phyloP scores from a whole-genome alignment of 2,113 vertebrate genomes.

The Opisthocomus hoazin region DNA sequence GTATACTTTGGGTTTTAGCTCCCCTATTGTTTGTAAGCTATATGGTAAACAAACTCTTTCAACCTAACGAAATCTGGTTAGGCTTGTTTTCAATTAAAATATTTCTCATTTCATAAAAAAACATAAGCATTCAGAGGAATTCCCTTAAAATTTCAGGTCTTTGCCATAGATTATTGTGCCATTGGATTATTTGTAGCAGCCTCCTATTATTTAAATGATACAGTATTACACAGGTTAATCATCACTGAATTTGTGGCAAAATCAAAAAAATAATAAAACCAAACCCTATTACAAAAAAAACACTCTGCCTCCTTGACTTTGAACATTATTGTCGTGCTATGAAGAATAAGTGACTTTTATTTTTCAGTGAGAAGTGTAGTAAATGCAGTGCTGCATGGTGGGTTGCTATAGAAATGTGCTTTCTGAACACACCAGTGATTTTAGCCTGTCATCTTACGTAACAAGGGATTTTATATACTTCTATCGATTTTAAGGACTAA shows the following conservation, averaged over 20 bases:
- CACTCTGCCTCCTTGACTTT: background rate
- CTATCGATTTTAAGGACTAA: background rate
- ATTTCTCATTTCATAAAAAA: background rate
- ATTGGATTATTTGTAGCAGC: background rate
- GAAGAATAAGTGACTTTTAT: background rate
- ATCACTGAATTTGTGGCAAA: background rate
- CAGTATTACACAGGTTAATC: background rate
- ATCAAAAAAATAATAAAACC: background rate
- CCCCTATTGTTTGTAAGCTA: background rate
- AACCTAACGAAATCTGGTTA: background rate
- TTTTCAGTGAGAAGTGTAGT: background rate
- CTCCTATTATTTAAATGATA: background rate
- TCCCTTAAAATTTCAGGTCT: background rate
- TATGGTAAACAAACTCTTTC: background rate
- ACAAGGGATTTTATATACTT: background rate
- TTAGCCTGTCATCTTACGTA: background rate
- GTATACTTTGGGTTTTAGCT: background rate
- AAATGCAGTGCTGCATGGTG: background rate
- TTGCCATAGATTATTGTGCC: background rate
- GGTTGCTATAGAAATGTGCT: background rate
- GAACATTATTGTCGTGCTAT: background rate
- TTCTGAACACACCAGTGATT: background rate
- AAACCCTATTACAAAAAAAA: background rate
- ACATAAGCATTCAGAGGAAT: background rate
- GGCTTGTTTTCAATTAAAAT: background rate